Percentiles rank a stretch among this genome's conserved stretches.
phyloP scores from a whole-genome alignment of 2,113 vertebrate species.

The Myiozetetes cayanensis region DNA sequence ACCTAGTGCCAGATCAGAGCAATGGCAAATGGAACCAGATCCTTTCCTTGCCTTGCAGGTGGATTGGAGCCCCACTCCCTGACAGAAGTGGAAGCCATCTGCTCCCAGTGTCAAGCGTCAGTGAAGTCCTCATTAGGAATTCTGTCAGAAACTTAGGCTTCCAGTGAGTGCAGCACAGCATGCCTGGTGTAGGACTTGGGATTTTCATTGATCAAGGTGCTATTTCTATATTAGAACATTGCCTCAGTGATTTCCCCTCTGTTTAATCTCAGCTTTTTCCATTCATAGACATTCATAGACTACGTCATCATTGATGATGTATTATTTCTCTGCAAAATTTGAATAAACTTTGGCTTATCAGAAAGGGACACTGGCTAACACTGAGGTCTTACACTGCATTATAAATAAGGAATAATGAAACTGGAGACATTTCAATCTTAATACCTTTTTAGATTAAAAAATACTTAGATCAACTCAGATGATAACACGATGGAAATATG shows the following conservation, averaged over 20 bases:
- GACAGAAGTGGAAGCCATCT: background rate
- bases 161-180: background rate
- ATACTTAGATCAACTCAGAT: background rate
- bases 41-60: background rate
- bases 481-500: background rate
- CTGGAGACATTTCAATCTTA: background rate
- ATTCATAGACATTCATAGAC: background rate
- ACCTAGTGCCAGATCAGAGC: background rate
- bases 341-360: background rate
- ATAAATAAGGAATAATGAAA: background rate
- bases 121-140: background rate
- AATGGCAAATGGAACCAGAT: background rate
- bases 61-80: background rate
- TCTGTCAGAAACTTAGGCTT: background rate
- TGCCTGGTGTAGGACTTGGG: background rate
- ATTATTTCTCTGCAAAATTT: background rate
- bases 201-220: background rate
- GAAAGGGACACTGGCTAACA: background rate
- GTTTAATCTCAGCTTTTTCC: background rate
- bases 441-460: background rate
- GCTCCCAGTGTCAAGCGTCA: background rate
- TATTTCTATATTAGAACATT: background rate
- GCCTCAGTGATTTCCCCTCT: background rate
- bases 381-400: background rate
- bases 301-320: background rate